These are phyloP conservation scores for Coracias cyanogaster DNA, from an alignment of 2,797 vertebrate species.

Conservation along the genomic window DNA sequence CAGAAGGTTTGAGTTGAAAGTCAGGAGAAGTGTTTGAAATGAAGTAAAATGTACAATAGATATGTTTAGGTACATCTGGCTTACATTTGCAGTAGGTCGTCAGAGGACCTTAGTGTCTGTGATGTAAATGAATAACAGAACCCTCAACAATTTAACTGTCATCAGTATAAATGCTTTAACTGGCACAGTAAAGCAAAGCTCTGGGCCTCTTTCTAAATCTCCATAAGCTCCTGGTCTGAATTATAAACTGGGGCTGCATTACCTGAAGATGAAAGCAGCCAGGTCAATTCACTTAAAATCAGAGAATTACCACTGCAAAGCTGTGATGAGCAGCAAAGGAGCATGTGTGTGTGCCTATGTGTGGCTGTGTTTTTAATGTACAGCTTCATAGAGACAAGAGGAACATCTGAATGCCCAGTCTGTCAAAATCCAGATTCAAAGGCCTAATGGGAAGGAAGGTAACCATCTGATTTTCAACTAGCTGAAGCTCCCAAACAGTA, in stretches of 20 bases:
- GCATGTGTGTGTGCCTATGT: neutral
- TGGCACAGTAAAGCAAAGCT: conserved; percentile 75
- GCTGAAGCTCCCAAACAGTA: neutral
- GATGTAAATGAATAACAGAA: conserved; percentile 92
- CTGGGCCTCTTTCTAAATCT: conserved; percentile 76
- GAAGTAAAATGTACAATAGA: conserved; percentile 78
- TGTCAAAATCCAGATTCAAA: conserved; percentile 12
- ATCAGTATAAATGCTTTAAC: conserved; percentile 84
- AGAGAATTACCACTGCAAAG: conserved; percentile 77
- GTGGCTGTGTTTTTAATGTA: neutral
- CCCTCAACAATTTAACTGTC: conserved; percentile 90
- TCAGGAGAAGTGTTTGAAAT: conserved; percentile 80
- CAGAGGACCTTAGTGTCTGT: conserved; percentile 84
- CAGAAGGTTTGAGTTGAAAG: conserved; percentile 78
- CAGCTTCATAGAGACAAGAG: conserved; percentile 26
- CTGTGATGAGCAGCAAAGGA: conserved; percentile 82
- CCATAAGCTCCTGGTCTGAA: conserved; percentile 80
- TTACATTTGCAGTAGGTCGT: conserved; percentile 86
- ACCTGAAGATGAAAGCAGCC: conserved; percentile 86
- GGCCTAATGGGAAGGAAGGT: neutral
- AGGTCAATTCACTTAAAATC: conserved; percentile 81
- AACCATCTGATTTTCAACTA: neutral
- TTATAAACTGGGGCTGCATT: conserved; percentile 79
- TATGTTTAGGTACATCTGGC: conserved; percentile 88
- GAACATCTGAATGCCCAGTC: neutral